Conservation (phyloP, 2,888 invertebrate genomes). For the Drosophila flavopinicola region DNA sequence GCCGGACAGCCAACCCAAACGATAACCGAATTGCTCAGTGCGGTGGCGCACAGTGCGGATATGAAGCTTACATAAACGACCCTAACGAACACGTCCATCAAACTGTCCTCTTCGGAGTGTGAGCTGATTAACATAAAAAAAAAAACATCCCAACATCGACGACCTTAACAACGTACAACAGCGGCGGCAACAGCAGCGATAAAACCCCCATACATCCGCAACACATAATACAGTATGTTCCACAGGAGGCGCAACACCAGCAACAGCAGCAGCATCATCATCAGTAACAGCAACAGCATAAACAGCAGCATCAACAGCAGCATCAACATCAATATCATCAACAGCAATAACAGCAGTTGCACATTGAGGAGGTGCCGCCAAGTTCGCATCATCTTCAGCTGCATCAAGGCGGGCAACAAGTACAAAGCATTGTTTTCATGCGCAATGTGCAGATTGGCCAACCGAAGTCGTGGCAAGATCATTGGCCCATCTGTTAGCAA, state of each 20-base stretch:
- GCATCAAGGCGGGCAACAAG: slow-evolving; percentile 72
- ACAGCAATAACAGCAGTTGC: slow-evolving; percentile 43
- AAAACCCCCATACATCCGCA: slow-evolving; percentile 80
- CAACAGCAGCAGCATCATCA: too few relatives aligned
- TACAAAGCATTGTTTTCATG: slow-evolving; percentile 82
- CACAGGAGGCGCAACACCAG: too few relatives aligned
- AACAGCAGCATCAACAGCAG: too few relatives aligned
- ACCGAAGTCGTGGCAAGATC: slow-evolving; percentile 83
- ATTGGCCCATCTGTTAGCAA: slow-evolving; percentile 76
- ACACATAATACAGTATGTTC: slow-evolving; percentile 68
- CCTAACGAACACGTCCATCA: slow-evolving; percentile 81
- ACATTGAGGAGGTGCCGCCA: slow-evolving; percentile 49
- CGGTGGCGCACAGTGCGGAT: slow-evolving; percentile 66
- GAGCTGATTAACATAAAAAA: slow-evolving; percentile 84
- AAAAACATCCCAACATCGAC: slow-evolving; percentile 80
- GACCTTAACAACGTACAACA: slow-evolving; percentile 72
- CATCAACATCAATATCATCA: slow-evolving; percentile 39
- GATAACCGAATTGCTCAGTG: slow-evolving; percentile 74
- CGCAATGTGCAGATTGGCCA: slow-evolving; percentile 83
- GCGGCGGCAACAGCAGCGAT: slow-evolving; percentile 39
- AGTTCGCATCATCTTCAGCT: slow-evolving; percentile 51
- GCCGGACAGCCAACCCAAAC: slow-evolving; percentile 64
- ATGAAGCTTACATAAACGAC: slow-evolving; percentile 82
- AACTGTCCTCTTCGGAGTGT: slow-evolving; percentile 83
- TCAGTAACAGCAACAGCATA: too few relatives aligned